Base-by-base conservation (phyloP, 53 echinoderm and acorn worm genomes). In the Actinopyga echinites region DNA sequence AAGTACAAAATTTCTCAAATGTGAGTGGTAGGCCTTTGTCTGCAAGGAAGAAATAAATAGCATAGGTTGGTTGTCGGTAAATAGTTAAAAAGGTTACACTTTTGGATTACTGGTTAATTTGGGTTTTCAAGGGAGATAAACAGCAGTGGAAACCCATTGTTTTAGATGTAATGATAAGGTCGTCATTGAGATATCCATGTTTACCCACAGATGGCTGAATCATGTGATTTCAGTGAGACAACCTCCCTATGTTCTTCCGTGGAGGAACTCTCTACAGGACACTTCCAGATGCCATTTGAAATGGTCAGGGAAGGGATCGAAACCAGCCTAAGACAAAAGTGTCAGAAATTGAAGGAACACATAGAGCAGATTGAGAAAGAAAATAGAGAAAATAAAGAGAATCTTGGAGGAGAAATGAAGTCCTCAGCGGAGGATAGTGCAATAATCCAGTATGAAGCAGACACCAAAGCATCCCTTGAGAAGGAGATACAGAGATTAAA, bases 251-350 rank as follows among this genome's bases (percentile, higher is more conserved):
- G 89, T 57, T 90, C 93, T 17, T 92, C 94, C 56, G 80, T 92
- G 36, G 89, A 91, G 1, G 97, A 96, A 79, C 84, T 96, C 24
- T 90, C 90, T 22, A 92, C 93, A 32, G 97, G 97, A 44, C 97
- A 96, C 84, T 96, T 93, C 86, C 97, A 96, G 85, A 96, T 96
- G 97, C 97, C 97, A 3, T 96, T 85, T 66, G 93, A 94, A 75
- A 96, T 96, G 97, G 97, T 96, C 8, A 79, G 92, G 55, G 97
- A 96, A 66, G 97, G 97, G 45, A 96, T 96, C 43, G 97, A 96
- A 73, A 87, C 80, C 36, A 96, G 92, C 57, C 86, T 96, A 35
- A 69, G 85, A 15, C 86, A 92, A 84, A 96, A 96, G 37, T 96
- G 97, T 89, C 89, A 90, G 86, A 83, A 85, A 42, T 86, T 96